Conservation (phyloP, 2,113 vertebrate species). For the Mugil cephalus region DNA sequence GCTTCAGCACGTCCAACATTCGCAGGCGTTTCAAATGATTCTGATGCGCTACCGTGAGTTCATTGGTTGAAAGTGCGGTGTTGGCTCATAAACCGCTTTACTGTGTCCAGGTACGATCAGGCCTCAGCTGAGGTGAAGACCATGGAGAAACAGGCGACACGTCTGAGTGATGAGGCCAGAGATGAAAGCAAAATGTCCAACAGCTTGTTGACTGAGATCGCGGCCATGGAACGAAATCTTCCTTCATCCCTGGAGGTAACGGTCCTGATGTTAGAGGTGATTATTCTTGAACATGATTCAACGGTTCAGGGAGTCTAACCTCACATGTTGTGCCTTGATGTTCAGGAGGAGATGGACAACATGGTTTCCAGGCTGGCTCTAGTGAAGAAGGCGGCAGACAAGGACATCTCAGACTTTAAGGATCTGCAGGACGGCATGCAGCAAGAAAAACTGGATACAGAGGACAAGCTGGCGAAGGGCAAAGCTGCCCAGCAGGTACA, state of each 20-base stretch:
- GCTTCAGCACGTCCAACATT: too few relatives aligned
- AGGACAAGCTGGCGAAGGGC: slow-evolving; percentile 58
- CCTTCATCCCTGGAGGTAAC: slow-evolving; percentile 67
- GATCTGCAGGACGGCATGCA: slow-evolving; percentile 37
- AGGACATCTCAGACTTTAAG: slow-evolving; percentile 39
- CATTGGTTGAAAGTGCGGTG: too few relatives aligned
- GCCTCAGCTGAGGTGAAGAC: slow-evolving; percentile 57
- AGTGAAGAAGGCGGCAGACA: slow-evolving; percentile 36
- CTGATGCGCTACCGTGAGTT: too few relatives aligned
- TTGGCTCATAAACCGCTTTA: too few relatives aligned
- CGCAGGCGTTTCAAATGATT: too few relatives aligned
- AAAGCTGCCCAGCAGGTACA: slow-evolving; percentile 74
- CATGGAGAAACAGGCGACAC: slow-evolving; percentile 65
- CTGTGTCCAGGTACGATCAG: slow-evolving; percentile 70
- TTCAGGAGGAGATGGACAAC: slow-evolving; percentile 56
- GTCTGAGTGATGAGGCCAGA: slow-evolving; percentile 55
- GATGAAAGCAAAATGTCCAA: slow-evolving; percentile 67
- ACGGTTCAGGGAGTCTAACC: neutral
- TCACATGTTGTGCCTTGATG: neutral
- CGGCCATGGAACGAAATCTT: slow-evolving; percentile 58
- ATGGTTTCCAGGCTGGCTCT: slow-evolving; percentile 52
- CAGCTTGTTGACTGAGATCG: slow-evolving; percentile 66
- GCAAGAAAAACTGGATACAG: slow-evolving; percentile 11
- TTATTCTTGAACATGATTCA: rapidly evolving
- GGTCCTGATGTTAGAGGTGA: neutral